Evolutionary conservation across 2,113 vertebrate species (phyloP), one percentile per base, ranked within the genome.

Genomic region (Nycticebus coucang): DNA sequence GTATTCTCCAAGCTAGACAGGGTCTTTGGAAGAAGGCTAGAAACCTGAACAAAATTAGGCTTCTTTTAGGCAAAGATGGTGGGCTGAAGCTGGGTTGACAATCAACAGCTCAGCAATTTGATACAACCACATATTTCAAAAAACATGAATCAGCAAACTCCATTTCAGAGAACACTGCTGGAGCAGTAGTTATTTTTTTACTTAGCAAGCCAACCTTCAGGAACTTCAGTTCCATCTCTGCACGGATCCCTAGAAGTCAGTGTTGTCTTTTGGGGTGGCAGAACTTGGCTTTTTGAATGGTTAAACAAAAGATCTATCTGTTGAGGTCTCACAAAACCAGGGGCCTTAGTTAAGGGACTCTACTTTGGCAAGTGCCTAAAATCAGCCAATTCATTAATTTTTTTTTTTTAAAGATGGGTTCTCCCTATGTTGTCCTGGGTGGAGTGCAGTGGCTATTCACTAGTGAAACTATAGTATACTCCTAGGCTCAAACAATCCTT

Each of bases 121-220:
- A 50, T 59, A 6, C 41, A 37, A 84, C 35, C 64, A 33, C 62
- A 11, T 71, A 86, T 71, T 81, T 86, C 55, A 84, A 95, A 8
- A 80, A 87, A 24, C 62, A 87, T 28, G 19, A 78, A 86, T 57
- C 92, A 92, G 86, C 22, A 92, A 83, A 91, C 85, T 87, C 77
- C 26, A 75, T 59, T 87, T 35, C 75, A 59, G 71, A 87, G 71
- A 77, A 33, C 0, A 64, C 15, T 66, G 41, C n/a, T 75, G 71
- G 55, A 45, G 17, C 26, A 15, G 10, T 80, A 28, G 4, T 37
- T 91, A 69, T 83, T 90, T 88, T 79, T 68, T 79, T 95, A 17
- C 35, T 17, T 66, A 79, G 81, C 35, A 87, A 89, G 57, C 21
- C 41, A 94, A n/a, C 7, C 28, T 74, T 91, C 18, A 12, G 55